Percentiles rank a stretch among this genome's conserved stretches.
These are phyloP conservation scores for Pangasius macronema DNA, from an alignment of 2,797 vertebrate genomes.

Conservation along the genomic window DNA sequence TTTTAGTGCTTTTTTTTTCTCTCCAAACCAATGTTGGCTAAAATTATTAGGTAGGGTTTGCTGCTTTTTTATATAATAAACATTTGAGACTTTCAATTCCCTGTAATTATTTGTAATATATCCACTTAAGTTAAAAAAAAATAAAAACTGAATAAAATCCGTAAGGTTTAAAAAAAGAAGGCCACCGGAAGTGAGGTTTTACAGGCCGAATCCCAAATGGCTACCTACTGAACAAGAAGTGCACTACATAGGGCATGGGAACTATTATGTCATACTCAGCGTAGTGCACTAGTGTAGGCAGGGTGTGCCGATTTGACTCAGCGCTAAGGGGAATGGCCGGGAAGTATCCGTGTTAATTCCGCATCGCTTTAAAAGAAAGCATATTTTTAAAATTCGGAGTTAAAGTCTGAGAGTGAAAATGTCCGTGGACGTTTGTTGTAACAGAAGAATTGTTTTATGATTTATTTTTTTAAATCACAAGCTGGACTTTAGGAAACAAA, in stretches of 20 bases:
- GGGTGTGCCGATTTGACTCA: not conserved
- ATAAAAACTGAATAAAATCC: not conserved
- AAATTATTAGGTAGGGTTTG: not conserved
- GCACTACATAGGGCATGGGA: not conserved
- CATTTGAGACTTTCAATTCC: not conserved
- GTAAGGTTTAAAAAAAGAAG: slow-evolving; percentile 46
- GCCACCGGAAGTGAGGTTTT: slow-evolving; percentile 52
- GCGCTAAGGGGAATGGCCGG: slow-evolving; percentile 35
- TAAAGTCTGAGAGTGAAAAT: not conserved
- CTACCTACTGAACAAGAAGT: not conserved
- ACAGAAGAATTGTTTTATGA: not conserved
- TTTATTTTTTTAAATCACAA: slow-evolving; percentile 49
- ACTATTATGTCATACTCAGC: not conserved
- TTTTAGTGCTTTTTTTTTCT: not conserved
- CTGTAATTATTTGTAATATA: not conserved
- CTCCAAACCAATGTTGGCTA: not conserved
- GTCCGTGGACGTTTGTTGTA: not conserved
- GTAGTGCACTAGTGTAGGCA: slow-evolving; percentile 14
- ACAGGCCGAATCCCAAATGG: not conserved
- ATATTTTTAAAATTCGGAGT: not conserved
- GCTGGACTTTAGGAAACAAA: slow-evolving; percentile 22
- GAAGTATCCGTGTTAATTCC: slow-evolving; percentile 39
- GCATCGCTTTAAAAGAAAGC: slow-evolving; percentile 9
- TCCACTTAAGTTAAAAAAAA: not conserved
- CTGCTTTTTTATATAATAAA: not conserved